Evolutionary conservation across 2,888 invertebrate genomes (phyloP).

Genomic region (Ptychoptera albimana): DNA sequence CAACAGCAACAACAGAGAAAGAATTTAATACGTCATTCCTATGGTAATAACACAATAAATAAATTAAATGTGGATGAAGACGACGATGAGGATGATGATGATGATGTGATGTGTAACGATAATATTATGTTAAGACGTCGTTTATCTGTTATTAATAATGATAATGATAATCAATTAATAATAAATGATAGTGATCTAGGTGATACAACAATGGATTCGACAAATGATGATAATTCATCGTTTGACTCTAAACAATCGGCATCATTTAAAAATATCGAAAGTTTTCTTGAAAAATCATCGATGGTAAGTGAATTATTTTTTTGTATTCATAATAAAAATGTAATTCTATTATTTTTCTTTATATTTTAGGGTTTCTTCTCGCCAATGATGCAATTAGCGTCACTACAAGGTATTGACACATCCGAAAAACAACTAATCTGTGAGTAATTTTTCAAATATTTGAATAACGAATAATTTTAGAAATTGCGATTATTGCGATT

Average conservation of each 20-base stretch:
- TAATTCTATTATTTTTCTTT: background rate
- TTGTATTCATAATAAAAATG: background rate
- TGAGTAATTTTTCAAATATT: constrained; percentile 10
- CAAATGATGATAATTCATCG: constrained; percentile 1
- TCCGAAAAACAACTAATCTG: constrained; percentile 14
- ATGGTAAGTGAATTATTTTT: constrained; percentile 10
- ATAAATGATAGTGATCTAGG: constrained; percentile 2
- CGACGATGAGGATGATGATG: no score
- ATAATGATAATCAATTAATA: background rate
- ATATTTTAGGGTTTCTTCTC: constrained; percentile 11
- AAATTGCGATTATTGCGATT: constrained; percentile 3
- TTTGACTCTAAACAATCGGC: constrained; percentile 1
- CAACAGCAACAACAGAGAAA: no score
- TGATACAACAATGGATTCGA: background rate
- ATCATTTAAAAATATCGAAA: constrained; percentile 11
- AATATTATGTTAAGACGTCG: no score
- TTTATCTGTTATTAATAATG: background rate
- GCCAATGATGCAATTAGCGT: constrained; percentile 13
- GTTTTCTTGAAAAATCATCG: constrained; percentile 11
- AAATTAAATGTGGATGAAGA: no score
- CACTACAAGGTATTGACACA: constrained; percentile 8
- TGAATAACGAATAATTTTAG: no score
- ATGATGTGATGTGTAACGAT: no score
- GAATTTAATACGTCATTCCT: no score
- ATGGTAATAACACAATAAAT: no score